Evolutionary conservation across 2,888 invertebrate genomes (phyloP), one percentile per base, ranked within the genome.

Genomic region (Bruchidius siliquastri): DNA sequence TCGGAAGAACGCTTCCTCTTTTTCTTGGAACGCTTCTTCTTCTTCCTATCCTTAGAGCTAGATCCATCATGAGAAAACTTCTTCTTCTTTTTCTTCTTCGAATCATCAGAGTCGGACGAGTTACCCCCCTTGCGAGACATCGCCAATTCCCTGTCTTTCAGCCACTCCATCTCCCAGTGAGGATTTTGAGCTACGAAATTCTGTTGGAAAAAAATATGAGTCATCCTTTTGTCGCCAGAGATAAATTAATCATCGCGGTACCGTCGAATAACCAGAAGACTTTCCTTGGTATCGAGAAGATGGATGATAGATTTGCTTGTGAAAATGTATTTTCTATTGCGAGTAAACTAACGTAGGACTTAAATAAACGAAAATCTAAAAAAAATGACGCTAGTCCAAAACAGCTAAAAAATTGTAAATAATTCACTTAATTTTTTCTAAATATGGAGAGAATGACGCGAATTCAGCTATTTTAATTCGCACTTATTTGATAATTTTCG

Each of bases 131-230:
- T 81, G 71, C 86, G 80, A n/a, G 83, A 78, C 77, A 84, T 79
- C 3, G 86, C 84, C 74, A 83, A 84, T 76, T 87, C 94, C 3
- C 96, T 89, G 85, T 95, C 95, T 10, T 92, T 92, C 87, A 94
- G 89, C 95, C 95, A 96, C 82, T 95, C 94, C 0, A 92, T 92
- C 85, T 96, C 96, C 92, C 95, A 96, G 81, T 94, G 93, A 0
- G 95, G 94, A 87, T 95, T 95, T 84, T 94, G 93, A 76, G 93
- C 93, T 21, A 94, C 91, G 83, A 94, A 95, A 82, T 91, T 91
- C 95, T 96, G 83, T 26, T 77, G 76, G 74, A 72, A 22, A 22
- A n/a, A 69, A 69, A 10, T 20, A 68, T 71, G 26, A 26, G 26
- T 26, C 8, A 26, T n/a, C 26, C 8, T 4, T 26, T 26, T 8